Base-by-base conservation (phyloP, 2,797 vertebrate species). In the Xiphophorus birchmanni region DNA sequence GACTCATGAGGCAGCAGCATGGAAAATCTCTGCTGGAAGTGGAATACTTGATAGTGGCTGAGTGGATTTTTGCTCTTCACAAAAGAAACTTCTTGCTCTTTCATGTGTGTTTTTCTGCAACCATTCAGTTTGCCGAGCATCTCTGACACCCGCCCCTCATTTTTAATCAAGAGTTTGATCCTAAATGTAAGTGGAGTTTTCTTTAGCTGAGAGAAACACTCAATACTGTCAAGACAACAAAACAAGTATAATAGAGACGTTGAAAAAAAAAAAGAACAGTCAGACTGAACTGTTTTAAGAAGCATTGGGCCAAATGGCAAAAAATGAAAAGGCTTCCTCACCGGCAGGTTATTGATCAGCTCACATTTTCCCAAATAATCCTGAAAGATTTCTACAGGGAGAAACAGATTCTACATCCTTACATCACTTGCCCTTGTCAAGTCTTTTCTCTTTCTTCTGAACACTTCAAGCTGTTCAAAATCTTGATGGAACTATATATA, bases 261-360 rank as follows among this genome's bases (percentile, higher is more conserved):
- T 75, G 7, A 42, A 42, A 87, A 87, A 89, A 87, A 88, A 89
- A 77, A 44, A 73, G 56, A 72, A 17, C 83, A 85, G 86, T 44
- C 83, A 87, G 89, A 91, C 80, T 88, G 89, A 93, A 89, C 76
- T 84, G 86, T 86, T 87, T 89, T 87, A 84, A 87, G 84, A 75
- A 74, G 85, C 75, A 79, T 90, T 69, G 44, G 81, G 86, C 76
- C 81, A 83, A 90, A 78, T 77, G 82, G 58, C 75, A 80, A 87
- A 82, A 89, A 88, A 85, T 82, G 82, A 91, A 92, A 90, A 84
- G 86, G 50, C 77, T 92, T 91, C 91, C 80, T 84, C 80, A 88
- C 82, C 90, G 89, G 91, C 93, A 89, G 88, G 60, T 89, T 92
- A 94, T 94, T 92, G 92, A 95, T 93, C 76, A 87, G 26, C 63